phyloP scores from a whole-genome alignment of 2,888 invertebrate species.

The Aporophyla lueneburgensis region DNA sequence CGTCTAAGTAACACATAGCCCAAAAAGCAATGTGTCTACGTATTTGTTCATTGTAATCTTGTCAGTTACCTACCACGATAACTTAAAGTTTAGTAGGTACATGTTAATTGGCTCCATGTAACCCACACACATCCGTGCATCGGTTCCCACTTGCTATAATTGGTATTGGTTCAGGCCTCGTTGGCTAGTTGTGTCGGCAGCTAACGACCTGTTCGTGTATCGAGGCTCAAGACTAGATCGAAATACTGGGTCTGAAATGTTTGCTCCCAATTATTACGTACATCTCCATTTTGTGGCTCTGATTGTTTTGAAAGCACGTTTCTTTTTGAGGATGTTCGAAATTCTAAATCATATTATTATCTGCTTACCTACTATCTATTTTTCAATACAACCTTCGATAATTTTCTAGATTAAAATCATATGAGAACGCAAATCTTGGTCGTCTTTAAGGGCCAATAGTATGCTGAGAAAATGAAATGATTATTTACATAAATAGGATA shows the following conservation, averaged over 20 bases:
- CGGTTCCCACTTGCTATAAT: constrained; percentile 35
- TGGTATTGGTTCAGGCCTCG: constrained; percentile 37
- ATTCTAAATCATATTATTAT: background rate
- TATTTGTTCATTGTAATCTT: background rate
- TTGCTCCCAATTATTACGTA: constrained; percentile 20
- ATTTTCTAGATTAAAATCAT: background rate
- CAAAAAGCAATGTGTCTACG: background rate
- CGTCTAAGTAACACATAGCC: background rate
- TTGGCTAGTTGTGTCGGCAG: constrained; percentile 15
- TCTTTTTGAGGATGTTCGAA: background rate
- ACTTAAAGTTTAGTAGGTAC: background rate
- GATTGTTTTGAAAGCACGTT: background rate
- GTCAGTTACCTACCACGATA: no score
- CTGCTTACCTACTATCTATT: background rate
- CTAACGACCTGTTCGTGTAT: constrained; percentile 34
- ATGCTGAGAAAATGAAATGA: background rate
- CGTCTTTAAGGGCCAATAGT: background rate
- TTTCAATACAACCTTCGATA: no score
- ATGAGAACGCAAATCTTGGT: background rate
- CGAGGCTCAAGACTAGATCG: constrained; percentile 1
- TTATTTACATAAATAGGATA: no score
- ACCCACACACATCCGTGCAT: background rate
- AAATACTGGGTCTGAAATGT: constrained; percentile 16
- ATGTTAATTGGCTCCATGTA: background rate
- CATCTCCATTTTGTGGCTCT: background rate